A percentile compares a stretch with the other conserved stretches of the same genome.
Evolutionary conservation across 2,888 invertebrate species (phyloP).

Genomic region (Pyralis farinalis): DNA sequence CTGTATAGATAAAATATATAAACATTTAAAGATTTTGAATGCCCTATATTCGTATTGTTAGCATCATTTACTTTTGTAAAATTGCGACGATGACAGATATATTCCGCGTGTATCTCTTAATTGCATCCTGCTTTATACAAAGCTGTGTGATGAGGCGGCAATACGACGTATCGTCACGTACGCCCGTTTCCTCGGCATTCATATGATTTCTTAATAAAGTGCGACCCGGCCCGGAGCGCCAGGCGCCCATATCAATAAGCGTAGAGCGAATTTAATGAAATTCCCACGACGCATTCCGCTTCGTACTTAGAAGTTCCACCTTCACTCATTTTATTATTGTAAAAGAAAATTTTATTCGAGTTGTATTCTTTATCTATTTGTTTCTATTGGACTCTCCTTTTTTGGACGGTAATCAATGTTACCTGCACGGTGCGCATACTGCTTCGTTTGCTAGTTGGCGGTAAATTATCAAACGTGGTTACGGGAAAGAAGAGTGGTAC

Average conservation of each 20-base stretch:
- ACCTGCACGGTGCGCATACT: too few species aligned
- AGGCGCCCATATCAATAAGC: slow-evolving; percentile 75
- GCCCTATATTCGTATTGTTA: too few species aligned
- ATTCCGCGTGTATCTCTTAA: not conserved
- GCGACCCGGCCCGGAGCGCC: slow-evolving; percentile 56
- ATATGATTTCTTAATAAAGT: slow-evolving; percentile 78
- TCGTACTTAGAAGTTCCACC: slow-evolving; percentile 45
- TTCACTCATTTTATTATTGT: slow-evolving; percentile 38
- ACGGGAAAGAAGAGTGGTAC: too few species aligned
- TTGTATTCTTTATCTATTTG: too few species aligned
- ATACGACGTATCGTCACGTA: slow-evolving; percentile 71
- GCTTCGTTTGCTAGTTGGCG: too few species aligned
- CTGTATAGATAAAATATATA: too few species aligned
- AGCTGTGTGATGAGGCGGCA: slow-evolving; percentile 22
- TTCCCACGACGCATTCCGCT: slow-evolving; percentile 53
- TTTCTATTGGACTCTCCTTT: too few species aligned
- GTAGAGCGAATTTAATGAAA: slow-evolving; percentile 59
- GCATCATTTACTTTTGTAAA: too few species aligned
- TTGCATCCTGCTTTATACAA: not conserved
- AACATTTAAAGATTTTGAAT: too few species aligned
- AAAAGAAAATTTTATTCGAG: too few species aligned
- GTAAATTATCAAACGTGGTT: too few species aligned
- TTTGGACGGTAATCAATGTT: too few species aligned
- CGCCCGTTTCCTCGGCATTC: slow-evolving; percentile 62
- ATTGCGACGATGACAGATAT: not conserved